Percentiles rank a stretch among this genome's conserved stretches.
Evolutionary conservation across 2,888 invertebrate genomes (phyloP).

Genomic region (Stratiomys singularior): DNA sequence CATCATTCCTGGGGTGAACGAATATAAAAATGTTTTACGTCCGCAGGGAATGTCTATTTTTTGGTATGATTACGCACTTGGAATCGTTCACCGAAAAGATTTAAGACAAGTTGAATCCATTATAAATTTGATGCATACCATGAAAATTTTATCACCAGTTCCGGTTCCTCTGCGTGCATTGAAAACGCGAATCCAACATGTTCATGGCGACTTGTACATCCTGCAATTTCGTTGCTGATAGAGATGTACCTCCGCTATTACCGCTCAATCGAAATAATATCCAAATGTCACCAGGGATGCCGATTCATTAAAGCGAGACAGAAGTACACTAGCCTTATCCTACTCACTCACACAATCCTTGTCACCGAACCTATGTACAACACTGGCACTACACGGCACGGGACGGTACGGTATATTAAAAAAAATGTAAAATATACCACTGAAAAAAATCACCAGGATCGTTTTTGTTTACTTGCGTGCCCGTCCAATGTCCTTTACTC

Average conservation of each 20-base stretch:
- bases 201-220: conserved; percentile 22
- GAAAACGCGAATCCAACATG: conserved; percentile 31
- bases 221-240: conserved; percentile 1
- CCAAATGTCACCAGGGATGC: background rate
- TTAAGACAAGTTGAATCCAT: background rate
- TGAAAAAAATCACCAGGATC: background rate
- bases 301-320: background rate
- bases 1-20: background rate
- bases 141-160: conserved; percentile 27
- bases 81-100: background rate
- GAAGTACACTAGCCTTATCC: background rate
- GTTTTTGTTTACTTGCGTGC: conserved; percentile 36
- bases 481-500: conserved; percentile 37
- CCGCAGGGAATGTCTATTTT: background rate
- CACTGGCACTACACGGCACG: conserved; percentile 34
- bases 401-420: conserved; percentile 5
- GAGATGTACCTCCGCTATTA: background rate
- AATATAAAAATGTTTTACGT: conserved; percentile 2
- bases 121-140: conserved; percentile 41
- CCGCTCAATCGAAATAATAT: background rate
- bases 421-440: background rate
- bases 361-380: background rate
- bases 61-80: conserved; percentile 1
- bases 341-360: background rate
- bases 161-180: conserved; percentile 15